Evolutionary conservation across 2,113 vertebrate species (phyloP).

Genomic region (Pituophis catenifer): DNA sequence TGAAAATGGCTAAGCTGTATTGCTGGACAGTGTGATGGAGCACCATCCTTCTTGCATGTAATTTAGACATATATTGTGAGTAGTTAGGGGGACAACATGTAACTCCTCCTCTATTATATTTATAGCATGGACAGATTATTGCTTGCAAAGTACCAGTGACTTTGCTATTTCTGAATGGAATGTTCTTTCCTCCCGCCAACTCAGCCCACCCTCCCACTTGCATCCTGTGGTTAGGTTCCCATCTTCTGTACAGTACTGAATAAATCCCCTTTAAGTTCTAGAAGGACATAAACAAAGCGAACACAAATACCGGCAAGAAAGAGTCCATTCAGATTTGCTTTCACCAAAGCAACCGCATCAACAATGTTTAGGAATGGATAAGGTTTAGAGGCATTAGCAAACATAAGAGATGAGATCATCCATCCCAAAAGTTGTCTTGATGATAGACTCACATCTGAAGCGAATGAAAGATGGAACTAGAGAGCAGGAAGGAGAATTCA

Average conservation of each 20-base stretch:
- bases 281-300: not conserved
- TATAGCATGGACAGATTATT: not conserved
- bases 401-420: not conserved
- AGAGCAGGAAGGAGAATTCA: not conserved
- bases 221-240: not conserved
- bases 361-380: not conserved
- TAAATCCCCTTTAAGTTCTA: not conserved
- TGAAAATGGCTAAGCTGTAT: not conserved
- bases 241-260: not conserved
- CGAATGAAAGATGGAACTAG: not conserved
- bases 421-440: not conserved
- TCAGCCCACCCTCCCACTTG: not conserved
- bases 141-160: not conserved
- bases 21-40: not conserved
- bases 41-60: not conserved
- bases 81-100: not conserved
- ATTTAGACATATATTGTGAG: not conserved
- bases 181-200: conserved; percentile 22
- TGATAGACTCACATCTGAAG: not conserved
- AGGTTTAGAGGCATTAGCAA: not conserved
- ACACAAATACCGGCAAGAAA: not conserved
- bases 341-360: not conserved
- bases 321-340: not conserved
- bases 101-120: conserved; percentile 11
- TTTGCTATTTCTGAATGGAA: conserved; percentile 9